Conservation (phyloP, 2,797 vertebrate genomes). For the Siniperca scherzeri region DNA sequence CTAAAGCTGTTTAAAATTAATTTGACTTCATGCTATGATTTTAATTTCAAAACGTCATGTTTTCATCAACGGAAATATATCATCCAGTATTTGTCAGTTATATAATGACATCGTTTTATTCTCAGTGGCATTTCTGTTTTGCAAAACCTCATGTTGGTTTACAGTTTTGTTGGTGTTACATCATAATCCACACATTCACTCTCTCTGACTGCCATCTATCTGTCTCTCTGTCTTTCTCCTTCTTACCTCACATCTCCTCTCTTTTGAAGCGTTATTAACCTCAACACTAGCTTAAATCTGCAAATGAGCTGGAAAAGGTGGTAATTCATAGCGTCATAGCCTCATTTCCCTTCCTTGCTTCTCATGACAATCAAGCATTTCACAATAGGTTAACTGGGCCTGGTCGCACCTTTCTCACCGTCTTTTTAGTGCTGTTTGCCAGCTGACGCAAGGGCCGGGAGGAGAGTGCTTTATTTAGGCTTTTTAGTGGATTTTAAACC, state of each 20-base stretch:
- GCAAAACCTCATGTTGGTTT: neutral
- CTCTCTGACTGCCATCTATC: neutral
- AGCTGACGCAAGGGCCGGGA: slow-evolving; percentile 16
- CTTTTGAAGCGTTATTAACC: slow-evolving; percentile 48
- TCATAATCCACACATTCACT: neutral
- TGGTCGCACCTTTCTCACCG: slow-evolving; percentile 16
- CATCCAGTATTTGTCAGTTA: neutral
- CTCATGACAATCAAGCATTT: slow-evolving; percentile 50
- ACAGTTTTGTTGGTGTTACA: neutral
- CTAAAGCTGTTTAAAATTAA: neutral
- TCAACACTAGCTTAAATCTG: slow-evolving; percentile 49
- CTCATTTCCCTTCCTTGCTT: slow-evolving; percentile 40
- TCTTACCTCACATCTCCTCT: neutral
- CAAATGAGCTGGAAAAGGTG: slow-evolving; percentile 78
- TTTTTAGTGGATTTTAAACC: slow-evolving; percentile 66
- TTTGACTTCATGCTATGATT: slow-evolving; percentile 5
- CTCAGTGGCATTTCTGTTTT: neutral
- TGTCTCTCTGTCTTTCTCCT: neutral
- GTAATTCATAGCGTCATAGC: slow-evolving; percentile 40
- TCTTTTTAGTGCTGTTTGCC: slow-evolving; percentile 57
- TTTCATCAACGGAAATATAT: neutral
- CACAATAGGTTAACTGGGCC: slow-evolving; percentile 32
- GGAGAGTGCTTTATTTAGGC: slow-evolving; percentile 53
- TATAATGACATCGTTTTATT: neutral
- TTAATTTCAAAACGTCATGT: neutral